These are phyloP conservation scores for Epinephelus coioides DNA, from an alignment of 2,797 vertebrate genomes.

Conservation along the genomic window DNA sequence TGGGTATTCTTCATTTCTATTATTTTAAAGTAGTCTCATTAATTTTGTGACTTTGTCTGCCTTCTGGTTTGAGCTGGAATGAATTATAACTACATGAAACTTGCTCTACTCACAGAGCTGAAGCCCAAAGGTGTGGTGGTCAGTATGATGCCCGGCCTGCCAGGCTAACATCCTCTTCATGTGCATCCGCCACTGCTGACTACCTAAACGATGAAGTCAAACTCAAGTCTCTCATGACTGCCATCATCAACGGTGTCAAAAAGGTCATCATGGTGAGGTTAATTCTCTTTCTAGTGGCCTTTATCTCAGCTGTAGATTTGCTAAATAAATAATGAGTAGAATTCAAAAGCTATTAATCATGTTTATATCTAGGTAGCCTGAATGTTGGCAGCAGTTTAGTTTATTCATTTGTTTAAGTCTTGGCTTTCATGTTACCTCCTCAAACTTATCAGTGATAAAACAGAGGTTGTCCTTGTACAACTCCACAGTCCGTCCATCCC, in stretches of 20 bases:
- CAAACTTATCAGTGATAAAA: too few relatives aligned
- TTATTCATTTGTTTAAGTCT: background rate
- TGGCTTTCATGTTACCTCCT: too few relatives aligned
- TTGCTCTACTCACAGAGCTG: slow-evolving; percentile 85
- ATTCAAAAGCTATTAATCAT: slow-evolving; percentile 1
- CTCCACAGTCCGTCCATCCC: too few relatives aligned
- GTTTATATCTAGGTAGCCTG: background rate
- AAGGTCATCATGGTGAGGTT: slow-evolving; percentile 90
- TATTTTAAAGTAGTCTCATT: background rate
- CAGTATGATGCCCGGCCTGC: slow-evolving; percentile 94
- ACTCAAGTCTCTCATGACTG: slow-evolving; percentile 94
- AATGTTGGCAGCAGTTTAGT: background rate
- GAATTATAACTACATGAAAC: background rate
- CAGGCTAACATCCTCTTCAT: slow-evolving; percentile 95
- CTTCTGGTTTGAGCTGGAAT: background rate
- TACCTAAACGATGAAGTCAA: slow-evolving; percentile 91
- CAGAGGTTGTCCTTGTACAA: too few relatives aligned
- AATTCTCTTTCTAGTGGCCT: slow-evolving; percentile 10
- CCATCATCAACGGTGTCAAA: slow-evolving; percentile 89
- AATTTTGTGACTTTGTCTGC: background rate
- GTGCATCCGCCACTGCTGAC: slow-evolving; percentile 95
- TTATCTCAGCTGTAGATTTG: background rate
- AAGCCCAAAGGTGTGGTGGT: slow-evolving; percentile 96
- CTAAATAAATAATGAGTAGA: background rate
- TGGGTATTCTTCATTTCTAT: slow-evolving; percentile 84